phyloP scores from a whole-genome alignment of 2,113 vertebrate species.

The Elaphurus davidianus region DNA sequence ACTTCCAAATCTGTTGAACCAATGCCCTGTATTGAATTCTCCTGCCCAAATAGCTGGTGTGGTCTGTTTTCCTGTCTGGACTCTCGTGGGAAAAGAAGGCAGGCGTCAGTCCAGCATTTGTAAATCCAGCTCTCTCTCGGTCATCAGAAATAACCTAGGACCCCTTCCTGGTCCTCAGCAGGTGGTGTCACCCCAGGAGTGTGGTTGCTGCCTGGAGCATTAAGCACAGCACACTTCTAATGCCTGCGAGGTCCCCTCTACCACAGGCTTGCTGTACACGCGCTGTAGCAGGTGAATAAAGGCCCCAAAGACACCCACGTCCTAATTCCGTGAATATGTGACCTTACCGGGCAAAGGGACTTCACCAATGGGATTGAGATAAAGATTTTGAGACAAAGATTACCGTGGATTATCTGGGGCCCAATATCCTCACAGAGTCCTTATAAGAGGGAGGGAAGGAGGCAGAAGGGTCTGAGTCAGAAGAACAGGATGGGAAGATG shows the following conservation, averaged over 20 bases:
- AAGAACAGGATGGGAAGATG: not conserved
- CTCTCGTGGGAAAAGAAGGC: not conserved
- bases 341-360: not conserved
- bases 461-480: not conserved
- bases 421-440: not conserved
- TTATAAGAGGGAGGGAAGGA: not conserved
- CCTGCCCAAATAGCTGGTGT: not conserved
- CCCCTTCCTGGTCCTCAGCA: not conserved
- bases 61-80: not conserved
- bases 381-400: not conserved
- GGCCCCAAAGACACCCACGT: rapidly evolving
- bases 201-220: not conserved
- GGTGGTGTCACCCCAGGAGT: not conserved
- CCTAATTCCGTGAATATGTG: not conserved
- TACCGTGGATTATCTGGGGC: not conserved
- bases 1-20: not conserved
- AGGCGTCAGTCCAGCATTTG: not conserved
- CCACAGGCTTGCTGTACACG: not conserved
- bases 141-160: not conserved
- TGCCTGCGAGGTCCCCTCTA: not conserved
- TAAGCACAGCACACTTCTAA: rapidly evolving
- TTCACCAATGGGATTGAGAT: not conserved
- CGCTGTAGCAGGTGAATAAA: not conserved
- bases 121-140: not conserved
- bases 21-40: not conserved